Evolutionary conservation across 1,140 invertebrate genomes (phyloP).

Genomic region (Megalopta genalis): DNA sequence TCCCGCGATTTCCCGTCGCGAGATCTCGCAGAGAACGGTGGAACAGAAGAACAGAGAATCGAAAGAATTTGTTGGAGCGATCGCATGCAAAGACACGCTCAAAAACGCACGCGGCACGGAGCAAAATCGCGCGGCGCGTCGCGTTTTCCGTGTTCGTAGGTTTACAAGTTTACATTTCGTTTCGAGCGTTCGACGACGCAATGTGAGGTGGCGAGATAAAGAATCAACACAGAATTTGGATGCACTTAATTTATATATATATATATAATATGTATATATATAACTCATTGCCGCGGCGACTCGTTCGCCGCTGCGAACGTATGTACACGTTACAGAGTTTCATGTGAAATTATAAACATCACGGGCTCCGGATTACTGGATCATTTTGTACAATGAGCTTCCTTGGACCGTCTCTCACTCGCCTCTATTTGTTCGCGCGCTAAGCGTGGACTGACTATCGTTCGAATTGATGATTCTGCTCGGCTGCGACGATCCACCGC

Average conservation of each 20-base stretch:
- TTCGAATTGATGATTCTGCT: too few species aligned
- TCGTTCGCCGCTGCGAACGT: constrained; percentile 55
- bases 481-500: neutral
- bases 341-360: constrained; percentile 19
- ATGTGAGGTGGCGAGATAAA: constrained; percentile 1
- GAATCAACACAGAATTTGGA: constrained; percentile 56
- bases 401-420: neutral
- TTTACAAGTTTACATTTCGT: too few species aligned
- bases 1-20: too few species aligned
- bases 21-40: too few species aligned
- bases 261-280: constrained; percentile 57
- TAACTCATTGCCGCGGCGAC: neutral
- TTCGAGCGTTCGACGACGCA: too few species aligned
- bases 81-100: constrained; percentile 25
- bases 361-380: constrained; percentile 5
- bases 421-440: neutral
- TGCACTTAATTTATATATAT: constrained; percentile 56
- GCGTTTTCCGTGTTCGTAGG: too few species aligned
- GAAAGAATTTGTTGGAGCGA: neutral
- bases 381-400: constrained; percentile 32
- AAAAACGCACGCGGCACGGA: too few species aligned
- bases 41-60: neutral
- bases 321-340: constrained; percentile 60
- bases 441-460: too few species aligned
- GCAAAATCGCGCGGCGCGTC: too few species aligned